Conservation (phyloP, 2,888 invertebrate species). For the Nesidiocoris tenuis region DNA sequence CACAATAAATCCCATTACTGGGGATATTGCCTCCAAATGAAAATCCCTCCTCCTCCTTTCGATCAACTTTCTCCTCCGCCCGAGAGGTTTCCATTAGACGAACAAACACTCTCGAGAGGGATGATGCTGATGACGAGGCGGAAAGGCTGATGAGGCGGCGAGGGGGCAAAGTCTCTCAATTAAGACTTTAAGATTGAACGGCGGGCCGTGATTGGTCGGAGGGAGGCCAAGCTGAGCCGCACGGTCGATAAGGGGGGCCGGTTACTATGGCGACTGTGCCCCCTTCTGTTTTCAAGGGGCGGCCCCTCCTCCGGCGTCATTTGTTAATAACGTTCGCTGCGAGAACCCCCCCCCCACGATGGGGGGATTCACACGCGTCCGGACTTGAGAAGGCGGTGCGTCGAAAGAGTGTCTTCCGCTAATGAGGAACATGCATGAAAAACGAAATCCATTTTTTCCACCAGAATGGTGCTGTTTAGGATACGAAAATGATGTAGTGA, state of each 20-base stretch:
- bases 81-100: conserved; percentile 32
- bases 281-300: conserved; percentile 11
- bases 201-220: conserved; percentile 39
- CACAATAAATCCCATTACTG: too few relatives aligned
- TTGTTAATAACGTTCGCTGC: conserved; percentile 32
- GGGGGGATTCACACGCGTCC: not conserved
- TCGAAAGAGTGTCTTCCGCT: too few relatives aligned
- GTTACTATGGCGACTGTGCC: conserved; percentile 34
- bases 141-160: too few relatives aligned
- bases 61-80: not conserved
- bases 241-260: conserved; percentile 37
- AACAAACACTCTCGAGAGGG: conserved; percentile 26
- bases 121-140: not conserved
- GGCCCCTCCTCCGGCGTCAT: conserved; percentile 39
- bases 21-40: not conserved
- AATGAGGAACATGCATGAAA: too few relatives aligned
- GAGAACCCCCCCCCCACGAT: not conserved
- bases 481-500: too few relatives aligned
- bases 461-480: too few relatives aligned
- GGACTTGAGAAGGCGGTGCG: not conserved
- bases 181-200: conserved; percentile 38
- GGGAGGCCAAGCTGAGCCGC: conserved; percentile 5
- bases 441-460: too few relatives aligned
- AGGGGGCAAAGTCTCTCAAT: conserved; percentile 29
- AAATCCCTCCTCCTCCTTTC: not conserved